A percentile compares a stretch with the other conserved stretches of the same genome.
phyloP scores from a whole-genome alignment of 2,113 vertebrate species.

The Amphilophus citrinellus region DNA sequence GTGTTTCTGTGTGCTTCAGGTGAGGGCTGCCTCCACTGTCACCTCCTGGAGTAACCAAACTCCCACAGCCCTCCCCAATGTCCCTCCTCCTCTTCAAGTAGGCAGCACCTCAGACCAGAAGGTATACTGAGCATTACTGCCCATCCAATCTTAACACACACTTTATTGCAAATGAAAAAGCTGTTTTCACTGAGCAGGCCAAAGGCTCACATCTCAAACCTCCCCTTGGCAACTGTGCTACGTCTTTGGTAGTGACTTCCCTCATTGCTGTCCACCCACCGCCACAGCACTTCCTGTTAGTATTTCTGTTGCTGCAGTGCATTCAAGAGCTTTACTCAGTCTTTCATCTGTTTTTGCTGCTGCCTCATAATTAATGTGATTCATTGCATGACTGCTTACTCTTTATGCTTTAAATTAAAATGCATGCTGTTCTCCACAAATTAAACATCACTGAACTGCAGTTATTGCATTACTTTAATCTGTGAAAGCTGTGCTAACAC shows the following conservation, averaged over 20 bases:
- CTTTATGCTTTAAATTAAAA: not conserved
- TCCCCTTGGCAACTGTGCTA: not conserved
- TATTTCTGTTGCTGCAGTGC: not conserved
- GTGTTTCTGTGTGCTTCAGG: constrained; percentile 94
- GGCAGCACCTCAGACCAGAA: constrained; percentile 90
- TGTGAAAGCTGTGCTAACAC: not conserved
- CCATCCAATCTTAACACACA: constrained; percentile 28
- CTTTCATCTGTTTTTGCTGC: not conserved
- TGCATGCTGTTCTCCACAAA: not conserved
- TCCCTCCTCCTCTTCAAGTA: constrained; percentile 88
- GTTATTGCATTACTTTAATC: not conserved
- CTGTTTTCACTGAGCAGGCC: not conserved
- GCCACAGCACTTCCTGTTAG: not conserved
- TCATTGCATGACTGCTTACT: not conserved
- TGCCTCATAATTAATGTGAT: not conserved
- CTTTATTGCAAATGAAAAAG: not conserved
- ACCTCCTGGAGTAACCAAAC: constrained; percentile 99
- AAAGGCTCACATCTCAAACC: not conserved
- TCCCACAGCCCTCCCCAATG: constrained; percentile 96
- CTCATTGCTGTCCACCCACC: not conserved
- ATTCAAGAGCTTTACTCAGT: not conserved
- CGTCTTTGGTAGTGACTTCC: not conserved
- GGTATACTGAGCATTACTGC: constrained; percentile 80
- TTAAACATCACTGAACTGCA: not conserved
- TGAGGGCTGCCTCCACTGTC: constrained; percentile 97